Base-by-base conservation (phyloP, 2,888 invertebrate genomes). In the Coenonympha arcania region DNA sequence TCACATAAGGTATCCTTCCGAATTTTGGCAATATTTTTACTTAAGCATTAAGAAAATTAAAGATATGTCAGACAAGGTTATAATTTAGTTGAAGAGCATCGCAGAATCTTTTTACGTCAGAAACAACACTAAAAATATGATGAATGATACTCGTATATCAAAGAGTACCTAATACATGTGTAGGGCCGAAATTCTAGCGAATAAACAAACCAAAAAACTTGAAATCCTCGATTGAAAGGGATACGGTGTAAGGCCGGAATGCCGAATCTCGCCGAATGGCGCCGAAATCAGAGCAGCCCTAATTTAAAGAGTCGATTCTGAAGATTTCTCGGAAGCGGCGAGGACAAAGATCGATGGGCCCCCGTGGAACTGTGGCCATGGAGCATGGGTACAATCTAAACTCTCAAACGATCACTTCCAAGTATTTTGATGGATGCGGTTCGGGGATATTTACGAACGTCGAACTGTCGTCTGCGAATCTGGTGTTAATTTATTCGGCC, bases 381-480 rank as follows among this genome's bases (percentile, higher is more conserved):
- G 11, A 24, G 24, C 24, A 3, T 48, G 50, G n/a, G n/a, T n/a
- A n/a, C n/a, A n/a, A n/a, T n/a, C n/a, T n/a, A n/a, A n/a, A n/a
- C n/a, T n/a, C n/a, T n/a, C 6, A 2, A 16, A 6, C 8, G 53
- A 55, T 49, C 59, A 44, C 49, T 64, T 64, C 62, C 58, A 58
- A 58, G 64, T 62, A 64, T 52, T 55, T 57, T 58, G 54, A 57
- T 57, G 50, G 52, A 53, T 55, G 48, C 34, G 22, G 33, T 42
- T 48, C 5, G 41, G 26, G 48, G 34, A 43, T 47, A 52, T 52
- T 50, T 52, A 48, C 52, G 50, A 49, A 43, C 52, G 41, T 52
- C 48, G 20, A 51, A 26, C 58, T 58, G 57, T 58, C 65, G 64
- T 66, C 66, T 66, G 65, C 57, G 66, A 66, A 66, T 66, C 62